These are phyloP conservation scores for Octodon degus DNA, from an alignment of 2,113 vertebrate genomes.

Conservation along the genomic window DNA sequence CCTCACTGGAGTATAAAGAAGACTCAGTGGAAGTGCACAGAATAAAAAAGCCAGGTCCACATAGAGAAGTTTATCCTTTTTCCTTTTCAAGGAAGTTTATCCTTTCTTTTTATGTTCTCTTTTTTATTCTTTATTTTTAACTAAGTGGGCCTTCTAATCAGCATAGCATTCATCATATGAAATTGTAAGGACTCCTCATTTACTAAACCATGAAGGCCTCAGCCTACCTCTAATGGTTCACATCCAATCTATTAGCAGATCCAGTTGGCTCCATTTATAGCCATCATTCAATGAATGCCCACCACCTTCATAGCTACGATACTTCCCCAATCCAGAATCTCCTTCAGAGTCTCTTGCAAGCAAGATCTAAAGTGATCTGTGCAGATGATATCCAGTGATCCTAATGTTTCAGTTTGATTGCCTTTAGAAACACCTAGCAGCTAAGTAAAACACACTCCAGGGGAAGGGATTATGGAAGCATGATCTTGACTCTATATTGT, in stretches of 20 bases:
- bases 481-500: not conserved
- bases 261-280: not conserved
- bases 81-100: not conserved
- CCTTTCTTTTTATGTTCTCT: not conserved
- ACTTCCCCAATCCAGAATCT: not conserved
- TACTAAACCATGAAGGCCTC: not conserved
- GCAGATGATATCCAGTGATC: not conserved
- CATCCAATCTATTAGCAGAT: not conserved
- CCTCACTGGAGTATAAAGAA: not conserved
- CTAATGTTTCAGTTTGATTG: not conserved
- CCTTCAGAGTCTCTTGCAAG: not conserved
- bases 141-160: not conserved
- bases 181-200: slow-evolving; percentile 3
- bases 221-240: slow-evolving; percentile 11
- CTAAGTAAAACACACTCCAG: not conserved
- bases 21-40: not conserved
- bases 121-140: slow-evolving; percentile 27
- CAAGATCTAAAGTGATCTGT: not conserved
- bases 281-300: not conserved
- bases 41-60: not conserved
- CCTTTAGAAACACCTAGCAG: not conserved
- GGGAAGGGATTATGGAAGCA: not conserved
- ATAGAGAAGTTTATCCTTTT: not conserved
- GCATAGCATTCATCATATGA: not conserved
- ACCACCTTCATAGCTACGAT: not conserved